phyloP scores from a whole-genome alignment of 2,797 vertebrate species.

The Etheostoma perlongum region DNA sequence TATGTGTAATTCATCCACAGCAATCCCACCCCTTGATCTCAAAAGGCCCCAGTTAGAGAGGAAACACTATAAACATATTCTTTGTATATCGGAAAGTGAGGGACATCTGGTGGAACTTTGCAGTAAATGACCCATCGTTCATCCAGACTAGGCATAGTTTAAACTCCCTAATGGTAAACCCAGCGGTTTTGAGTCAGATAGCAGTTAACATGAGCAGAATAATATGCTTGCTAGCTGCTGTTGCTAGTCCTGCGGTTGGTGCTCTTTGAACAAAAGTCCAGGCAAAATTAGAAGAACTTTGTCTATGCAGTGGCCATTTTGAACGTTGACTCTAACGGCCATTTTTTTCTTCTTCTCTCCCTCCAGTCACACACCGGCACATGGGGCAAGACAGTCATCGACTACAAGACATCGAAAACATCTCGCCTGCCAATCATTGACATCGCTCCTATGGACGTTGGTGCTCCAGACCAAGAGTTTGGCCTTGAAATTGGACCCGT shows the following conservation, averaged over 20 bases:
- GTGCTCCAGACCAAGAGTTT: constrained; percentile 98
- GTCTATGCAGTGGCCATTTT: background rate
- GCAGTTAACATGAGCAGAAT: background rate
- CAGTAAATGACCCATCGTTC: too few relatives aligned
- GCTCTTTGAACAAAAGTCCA: background rate
- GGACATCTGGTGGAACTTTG: too few relatives aligned
- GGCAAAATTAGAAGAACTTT: background rate
- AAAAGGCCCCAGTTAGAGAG: too few relatives aligned
- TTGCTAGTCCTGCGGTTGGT: background rate
- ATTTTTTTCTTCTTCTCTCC: constrained; percentile 28
- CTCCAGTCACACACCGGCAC: constrained; percentile 95
- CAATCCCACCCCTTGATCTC: too few relatives aligned
- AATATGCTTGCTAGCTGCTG: background rate
- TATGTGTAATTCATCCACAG: too few relatives aligned
- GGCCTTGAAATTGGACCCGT: constrained; percentile 94
- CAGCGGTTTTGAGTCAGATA: background rate
- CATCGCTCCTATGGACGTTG: constrained; percentile 99
- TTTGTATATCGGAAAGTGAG: too few relatives aligned
- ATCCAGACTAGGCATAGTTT: too few relatives aligned
- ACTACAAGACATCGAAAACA: constrained; percentile 98
- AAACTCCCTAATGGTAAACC: too few relatives aligned
- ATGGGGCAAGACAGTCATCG: constrained; percentile 98
- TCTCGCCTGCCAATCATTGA: constrained; percentile 98
- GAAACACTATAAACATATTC: too few relatives aligned
- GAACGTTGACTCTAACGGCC: constrained; percentile 15